Evolutionary conservation across 2,113 vertebrate genomes (phyloP).

Genomic region (Globicephala melas): DNA sequence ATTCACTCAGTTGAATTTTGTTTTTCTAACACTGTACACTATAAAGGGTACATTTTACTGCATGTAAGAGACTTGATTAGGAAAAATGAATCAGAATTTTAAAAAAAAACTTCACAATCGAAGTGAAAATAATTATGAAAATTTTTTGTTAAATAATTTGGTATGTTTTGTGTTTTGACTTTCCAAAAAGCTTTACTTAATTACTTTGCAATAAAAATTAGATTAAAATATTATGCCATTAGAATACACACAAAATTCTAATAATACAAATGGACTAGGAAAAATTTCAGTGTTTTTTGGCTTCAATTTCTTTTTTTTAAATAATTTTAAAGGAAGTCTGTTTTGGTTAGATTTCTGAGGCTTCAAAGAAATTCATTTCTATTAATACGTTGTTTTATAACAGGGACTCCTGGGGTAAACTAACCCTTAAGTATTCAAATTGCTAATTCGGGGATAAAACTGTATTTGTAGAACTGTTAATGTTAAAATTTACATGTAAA

Average conservation of each 20-base stretch:
- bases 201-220: background rate
- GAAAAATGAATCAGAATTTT: background rate
- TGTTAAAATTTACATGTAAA: constrained; percentile 50
- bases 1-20: background rate
- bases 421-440: constrained; percentile 19
- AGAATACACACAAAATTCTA: background rate
- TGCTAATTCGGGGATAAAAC: constrained; percentile 1
- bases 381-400: background rate
- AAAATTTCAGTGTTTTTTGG: background rate
- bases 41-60: background rate
- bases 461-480: background rate
- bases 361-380: constrained; percentile 11
- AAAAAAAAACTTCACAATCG: background rate
- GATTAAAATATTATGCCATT: background rate
- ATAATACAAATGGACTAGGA: background rate
- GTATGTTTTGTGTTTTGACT: background rate
- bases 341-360: background rate
- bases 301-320: constrained; percentile 28
- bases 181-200: constrained; percentile 12
- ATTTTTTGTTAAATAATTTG: background rate
- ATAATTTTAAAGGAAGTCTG: constrained; percentile 5
- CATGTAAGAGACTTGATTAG: background rate
- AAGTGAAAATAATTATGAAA: constrained; percentile 10
- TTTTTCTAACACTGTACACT: background rate
- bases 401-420: background rate